Evolutionary conservation across 2,888 invertebrate species (phyloP).

Genomic region (Thalpophila matura): DNA sequence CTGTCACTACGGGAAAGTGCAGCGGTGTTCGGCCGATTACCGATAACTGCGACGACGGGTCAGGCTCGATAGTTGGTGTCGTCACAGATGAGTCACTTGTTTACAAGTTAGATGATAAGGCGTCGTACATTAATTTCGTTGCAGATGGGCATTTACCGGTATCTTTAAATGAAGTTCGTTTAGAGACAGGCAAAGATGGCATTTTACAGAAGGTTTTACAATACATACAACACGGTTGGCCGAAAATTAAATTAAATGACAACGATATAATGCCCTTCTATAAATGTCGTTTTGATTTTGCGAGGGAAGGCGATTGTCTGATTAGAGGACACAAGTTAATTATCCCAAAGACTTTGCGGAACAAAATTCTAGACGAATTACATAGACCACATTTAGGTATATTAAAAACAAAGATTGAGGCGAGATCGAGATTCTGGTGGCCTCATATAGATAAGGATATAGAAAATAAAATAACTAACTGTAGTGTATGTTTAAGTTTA

Average conservation of each 20-base stretch:
- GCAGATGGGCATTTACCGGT: neutral
- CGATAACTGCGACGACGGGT: too few relatives aligned
- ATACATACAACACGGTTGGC: neutral
- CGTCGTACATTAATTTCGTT: neutral
- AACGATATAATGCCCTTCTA: neutral
- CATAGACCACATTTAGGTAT: constrained; percentile 5
- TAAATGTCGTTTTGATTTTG: neutral
- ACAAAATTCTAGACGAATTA: constrained; percentile 1
- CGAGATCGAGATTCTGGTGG: constrained; percentile 1
- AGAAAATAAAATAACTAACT: neutral
- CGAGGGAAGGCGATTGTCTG: neutral
- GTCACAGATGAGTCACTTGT: neutral
- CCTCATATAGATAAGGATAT: neutral
- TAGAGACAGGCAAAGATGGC: neutral
- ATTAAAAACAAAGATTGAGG: neutral
- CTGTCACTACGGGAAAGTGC: too few relatives aligned
- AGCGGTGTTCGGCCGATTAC: too few relatives aligned
- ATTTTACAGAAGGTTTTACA: neutral
- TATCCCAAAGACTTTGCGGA: neutral
- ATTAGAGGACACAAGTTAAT: neutral
- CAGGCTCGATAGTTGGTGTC: too few relatives aligned
- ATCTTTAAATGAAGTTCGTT: neutral
- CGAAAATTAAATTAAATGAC: neutral
- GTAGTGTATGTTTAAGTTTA: neutral
- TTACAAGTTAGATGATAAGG: neutral